Evolutionary conservation across 2,888 invertebrate genomes (phyloP), one percentile per base, ranked within the genome.

Genomic region (Eristalinus sepulchralis): DNA sequence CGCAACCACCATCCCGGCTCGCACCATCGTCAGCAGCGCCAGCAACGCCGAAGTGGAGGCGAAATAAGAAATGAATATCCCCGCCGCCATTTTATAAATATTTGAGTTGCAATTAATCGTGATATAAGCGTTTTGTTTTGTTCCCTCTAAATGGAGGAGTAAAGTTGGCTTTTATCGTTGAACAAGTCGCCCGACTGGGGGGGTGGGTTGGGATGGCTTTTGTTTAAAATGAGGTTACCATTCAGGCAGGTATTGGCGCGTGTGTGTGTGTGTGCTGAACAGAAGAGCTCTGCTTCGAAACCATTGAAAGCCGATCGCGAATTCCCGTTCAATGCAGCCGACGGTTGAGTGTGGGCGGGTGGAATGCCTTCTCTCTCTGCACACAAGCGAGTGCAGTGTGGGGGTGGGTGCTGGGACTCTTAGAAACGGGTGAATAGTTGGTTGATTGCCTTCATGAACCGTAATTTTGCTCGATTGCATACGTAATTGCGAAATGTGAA

Each of bases 61-160:
- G 55, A 60, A 63, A 72, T 70, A 82, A 85, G 83, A 79, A 83
- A 86, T 75, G 59, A 71, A 86, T 83, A 81, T 83, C 75, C 78
- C 55, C 68, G 73, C 86, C 83, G 83, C 86, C 83, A 83, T 86
- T 86, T 83, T 79, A 86, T 86, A 66, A 86, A 86, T 86, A 86
- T 86, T 86, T 83, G 86, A 86, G 86, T 86, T 67, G 86, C 83
- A 86, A 86, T 86, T 86, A 86, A 86, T 86, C 86, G 86, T 83
- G 68, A 83, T 78, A 86, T 79, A 86, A 86, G 67, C 83, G 86
- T 86, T 86, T 86, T 86, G 86, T 86, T 86, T 86, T 86, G 86
- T 86, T 86, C 71, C 66, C 83, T 79, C 79, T 83, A 83, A 82
- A 85, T 82, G 68, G 85, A 77, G 68, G 77, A 78, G 77, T 85